phyloP scores from a whole-genome alignment of 1,140 invertebrate genomes.

The Lepidurus arcticus region DNA sequence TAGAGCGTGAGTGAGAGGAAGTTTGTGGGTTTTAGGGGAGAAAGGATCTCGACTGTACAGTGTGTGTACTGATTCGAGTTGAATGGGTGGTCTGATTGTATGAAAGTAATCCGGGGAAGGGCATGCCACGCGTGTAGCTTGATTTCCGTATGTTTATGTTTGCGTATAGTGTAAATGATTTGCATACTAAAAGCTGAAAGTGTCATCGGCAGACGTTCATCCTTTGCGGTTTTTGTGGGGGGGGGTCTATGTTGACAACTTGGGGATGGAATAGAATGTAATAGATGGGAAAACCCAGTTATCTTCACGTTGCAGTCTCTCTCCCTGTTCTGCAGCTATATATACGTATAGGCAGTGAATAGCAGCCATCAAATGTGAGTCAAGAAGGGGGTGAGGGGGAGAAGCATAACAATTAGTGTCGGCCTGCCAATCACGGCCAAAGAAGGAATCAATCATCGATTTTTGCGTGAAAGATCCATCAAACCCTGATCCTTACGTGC shows the following conservation, averaged over 20 bases:
- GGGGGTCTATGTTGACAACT: not conserved
- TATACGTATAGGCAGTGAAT: not conserved
- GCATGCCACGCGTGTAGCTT: not conserved
- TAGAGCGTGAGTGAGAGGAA: not conserved
- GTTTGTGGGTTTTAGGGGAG: not conserved
- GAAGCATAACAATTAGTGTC: not conserved
- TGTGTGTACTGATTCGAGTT: not conserved
- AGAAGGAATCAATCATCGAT: too few relatives aligned
- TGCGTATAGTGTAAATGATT: not conserved
- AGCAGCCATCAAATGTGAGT: not conserved
- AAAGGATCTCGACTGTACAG: not conserved
- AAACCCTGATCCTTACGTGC: too few relatives aligned
- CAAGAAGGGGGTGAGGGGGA: not conserved
- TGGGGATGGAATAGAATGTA: not conserved
- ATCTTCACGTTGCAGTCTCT: not conserved
- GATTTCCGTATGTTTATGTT: slow-evolving; percentile 20
- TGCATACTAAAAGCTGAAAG: not conserved
- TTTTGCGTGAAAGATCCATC: too few relatives aligned
- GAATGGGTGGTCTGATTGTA: slow-evolving; percentile 12
- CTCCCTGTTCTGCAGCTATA: not conserved
- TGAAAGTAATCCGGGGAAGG: not conserved
- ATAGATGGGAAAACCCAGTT: not conserved
- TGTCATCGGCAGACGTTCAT: not conserved
- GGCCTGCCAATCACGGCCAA: not conserved
- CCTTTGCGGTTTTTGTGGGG: not conserved